Evolutionary conservation across 2,888 invertebrate genomes (phyloP).

Genomic region (Morinoia aosen): DNA sequence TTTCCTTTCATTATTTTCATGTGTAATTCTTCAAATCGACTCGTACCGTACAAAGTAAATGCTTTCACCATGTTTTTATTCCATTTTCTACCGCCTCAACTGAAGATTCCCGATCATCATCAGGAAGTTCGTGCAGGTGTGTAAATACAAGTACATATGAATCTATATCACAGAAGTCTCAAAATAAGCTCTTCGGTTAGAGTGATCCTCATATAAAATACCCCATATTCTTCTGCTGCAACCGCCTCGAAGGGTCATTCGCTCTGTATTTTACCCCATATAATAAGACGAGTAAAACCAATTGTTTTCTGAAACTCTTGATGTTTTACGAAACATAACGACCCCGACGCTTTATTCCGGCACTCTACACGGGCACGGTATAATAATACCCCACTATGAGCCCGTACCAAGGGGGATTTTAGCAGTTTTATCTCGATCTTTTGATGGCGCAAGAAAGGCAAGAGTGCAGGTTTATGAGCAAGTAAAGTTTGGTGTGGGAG

Average conservation of each 20-base stretch:
- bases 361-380: background rate
- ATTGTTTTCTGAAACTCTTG: background rate
- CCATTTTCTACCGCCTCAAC: too few relatives aligned
- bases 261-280: background rate
- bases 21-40: too few relatives aligned
- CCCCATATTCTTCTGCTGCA: background rate
- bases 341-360: background rate
- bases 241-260: background rate
- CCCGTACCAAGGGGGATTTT: background rate
- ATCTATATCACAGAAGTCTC: too few relatives aligned
- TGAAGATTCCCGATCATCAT: too few relatives aligned
- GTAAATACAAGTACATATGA: too few relatives aligned
- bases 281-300: background rate
- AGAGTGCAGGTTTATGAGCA: background rate
- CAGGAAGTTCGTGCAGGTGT: too few relatives aligned
- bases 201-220: too few relatives aligned
- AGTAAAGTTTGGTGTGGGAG: constrained; percentile 1
- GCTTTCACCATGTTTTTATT: too few relatives aligned
- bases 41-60: too few relatives aligned
- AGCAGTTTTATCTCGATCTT: background rate
- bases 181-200: too few relatives aligned
- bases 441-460: background rate
- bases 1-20: too few relatives aligned
- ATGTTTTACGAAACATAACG: background rate
- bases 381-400: background rate